Base-by-base conservation (phyloP, 2,888 invertebrate species). In the Pseudococcus longispinus region DNA sequence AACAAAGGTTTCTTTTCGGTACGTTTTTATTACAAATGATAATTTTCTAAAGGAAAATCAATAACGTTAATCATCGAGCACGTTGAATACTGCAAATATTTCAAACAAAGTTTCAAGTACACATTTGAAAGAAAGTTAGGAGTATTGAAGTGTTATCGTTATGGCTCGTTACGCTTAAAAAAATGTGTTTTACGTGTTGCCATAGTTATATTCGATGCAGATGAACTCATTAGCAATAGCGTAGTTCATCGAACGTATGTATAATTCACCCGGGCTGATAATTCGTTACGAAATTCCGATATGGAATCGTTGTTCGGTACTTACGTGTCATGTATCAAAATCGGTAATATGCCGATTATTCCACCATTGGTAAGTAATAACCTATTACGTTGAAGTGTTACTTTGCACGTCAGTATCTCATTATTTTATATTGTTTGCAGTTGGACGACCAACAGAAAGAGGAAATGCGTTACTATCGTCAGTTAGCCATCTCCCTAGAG, bases 351-450 rank as follows among this genome's bases (percentile, higher is more conserved):
- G 9, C 88, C 88, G 11, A 88, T 89, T 65, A 85, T 89, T 46
- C 88, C 89, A 13, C 89, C 89, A 13, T 85, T 89, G 80, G 89
- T 89, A 88, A 88, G 88, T 84, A 87, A 11, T 37, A n/a, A n/a
- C n/a, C 20, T 18, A 9, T 84, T 70, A 26, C 80, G 42, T 44
- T 77, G 15, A 32, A 23, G 44, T 70, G 70, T 70, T 42, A 37
- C 37, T 65, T 37, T 26, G 11, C 42, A 85, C 20, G 8, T 80
- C 11, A 13, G 11, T 29, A 2, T 9, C 15, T 29, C 6, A 32
- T 44, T 20, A 42, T 5, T n/a, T 51, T 15, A n/a, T 51, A 3
- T 51, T 32, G n/a, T 74, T 70, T 87, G 88, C 83, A 89, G 89
- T 87, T 89, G 83, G 88, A 88, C 23, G 88, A 88, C 29, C 83